phyloP scores from a whole-genome alignment of 2,888 invertebrate species.

The Hybos culiciformis region DNA sequence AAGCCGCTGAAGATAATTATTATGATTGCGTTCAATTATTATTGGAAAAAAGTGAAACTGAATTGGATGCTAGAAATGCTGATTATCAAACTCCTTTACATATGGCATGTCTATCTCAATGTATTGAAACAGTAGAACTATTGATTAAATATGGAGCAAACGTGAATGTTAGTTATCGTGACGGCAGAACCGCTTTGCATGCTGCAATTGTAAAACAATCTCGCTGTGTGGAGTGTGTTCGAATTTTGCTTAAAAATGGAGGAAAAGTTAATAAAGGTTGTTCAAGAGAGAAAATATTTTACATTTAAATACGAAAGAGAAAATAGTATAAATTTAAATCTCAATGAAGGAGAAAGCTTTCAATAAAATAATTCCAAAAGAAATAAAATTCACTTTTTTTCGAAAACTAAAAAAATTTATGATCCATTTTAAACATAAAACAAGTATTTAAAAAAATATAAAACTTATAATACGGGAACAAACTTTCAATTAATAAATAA shows the following conservation, averaged over 20 bases:
- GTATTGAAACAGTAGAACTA: slow-evolving; percentile 59
- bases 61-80: slow-evolving; percentile 58
- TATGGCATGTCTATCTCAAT: slow-evolving; percentile 67
- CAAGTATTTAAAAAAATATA: no score
- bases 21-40: slow-evolving; percentile 60
- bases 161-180: slow-evolving; percentile 52
- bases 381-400: no score
- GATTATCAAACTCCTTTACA: slow-evolving; percentile 74
- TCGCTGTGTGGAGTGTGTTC: slow-evolving; percentile 49
- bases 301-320: no score
- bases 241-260: slow-evolving; percentile 48
- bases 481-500: no score
- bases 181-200: slow-evolving; percentile 67
- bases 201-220: slow-evolving; percentile 68
- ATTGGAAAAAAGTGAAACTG: slow-evolving; percentile 54
- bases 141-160: slow-evolving; percentile 51
- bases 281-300: no score
- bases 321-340: no score
- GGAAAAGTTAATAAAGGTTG: slow-evolving; percentile 64
- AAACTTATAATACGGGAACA: no score
- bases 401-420: no score
- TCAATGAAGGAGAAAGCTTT: no score
- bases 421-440: no score
- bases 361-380: no score
- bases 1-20: slow-evolving; percentile 74